Conservation (phyloP, 2,113 vertebrate genomes). For the Monarcha castaneiventris region DNA sequence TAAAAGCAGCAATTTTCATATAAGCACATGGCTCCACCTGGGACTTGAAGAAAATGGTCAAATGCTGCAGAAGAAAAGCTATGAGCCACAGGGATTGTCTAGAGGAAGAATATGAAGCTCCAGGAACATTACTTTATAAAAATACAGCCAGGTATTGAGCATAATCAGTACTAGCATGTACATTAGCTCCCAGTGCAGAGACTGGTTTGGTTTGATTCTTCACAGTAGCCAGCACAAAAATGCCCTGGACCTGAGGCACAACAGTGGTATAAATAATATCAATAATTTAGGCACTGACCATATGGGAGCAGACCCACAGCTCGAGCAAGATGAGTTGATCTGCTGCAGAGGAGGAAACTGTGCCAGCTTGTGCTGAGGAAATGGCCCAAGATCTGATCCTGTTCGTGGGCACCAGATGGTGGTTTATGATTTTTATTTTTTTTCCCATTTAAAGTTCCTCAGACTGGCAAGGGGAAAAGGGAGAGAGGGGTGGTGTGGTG, state of each 20-base stretch:
- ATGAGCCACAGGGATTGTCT: background rate
- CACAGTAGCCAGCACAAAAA: background rate
- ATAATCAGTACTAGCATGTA: background rate
- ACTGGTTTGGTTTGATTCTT: background rate
- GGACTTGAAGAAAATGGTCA: background rate
- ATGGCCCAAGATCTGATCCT: background rate
- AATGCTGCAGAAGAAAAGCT: background rate
- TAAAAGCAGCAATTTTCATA: background rate
- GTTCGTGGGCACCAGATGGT: background rate
- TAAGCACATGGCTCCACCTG: background rate
- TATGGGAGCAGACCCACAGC: background rate
- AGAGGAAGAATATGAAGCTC: background rate
- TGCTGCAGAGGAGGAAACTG: background rate
- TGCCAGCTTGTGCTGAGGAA: background rate
- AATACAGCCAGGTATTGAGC: background rate
- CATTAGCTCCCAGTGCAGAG: background rate
- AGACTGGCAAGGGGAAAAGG: background rate
- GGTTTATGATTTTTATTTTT: background rate
- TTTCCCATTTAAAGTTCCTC: background rate
- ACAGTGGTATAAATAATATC: background rate
- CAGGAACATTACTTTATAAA: background rate
- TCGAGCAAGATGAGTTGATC: background rate
- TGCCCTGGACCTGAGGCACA: background rate
- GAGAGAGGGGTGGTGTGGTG: background rate
- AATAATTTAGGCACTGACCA: constrained; percentile 1